These are phyloP conservation scores for Orchestia grillus DNA, from an alignment of 1,140 invertebrate genomes.

Conservation along the genomic window DNA sequence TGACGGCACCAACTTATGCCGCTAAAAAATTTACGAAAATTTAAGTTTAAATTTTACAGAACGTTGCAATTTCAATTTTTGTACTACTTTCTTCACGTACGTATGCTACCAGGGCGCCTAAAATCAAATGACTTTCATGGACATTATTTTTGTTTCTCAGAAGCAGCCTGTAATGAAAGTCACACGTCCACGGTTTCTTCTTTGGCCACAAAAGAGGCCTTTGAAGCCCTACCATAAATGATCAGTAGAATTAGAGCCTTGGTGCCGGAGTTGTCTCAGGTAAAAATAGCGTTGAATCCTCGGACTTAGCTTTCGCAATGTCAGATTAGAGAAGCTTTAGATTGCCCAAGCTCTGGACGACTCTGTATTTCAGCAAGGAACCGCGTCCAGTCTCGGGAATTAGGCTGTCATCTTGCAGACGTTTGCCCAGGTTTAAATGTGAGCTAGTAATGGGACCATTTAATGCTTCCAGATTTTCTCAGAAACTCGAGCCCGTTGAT, in stretches of 20 bases:
- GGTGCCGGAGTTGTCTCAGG: background rate
- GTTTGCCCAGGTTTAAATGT: constrained; percentile 23
- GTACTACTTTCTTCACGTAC: too few species aligned
- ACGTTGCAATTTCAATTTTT: too few species aligned
- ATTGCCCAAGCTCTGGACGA: background rate
- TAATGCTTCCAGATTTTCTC: background rate
- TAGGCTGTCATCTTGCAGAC: constrained; percentile 4
- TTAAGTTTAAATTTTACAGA: too few species aligned
- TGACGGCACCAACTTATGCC: too few species aligned
- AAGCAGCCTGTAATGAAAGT: too few species aligned
- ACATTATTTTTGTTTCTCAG: too few species aligned
- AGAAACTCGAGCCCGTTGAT: background rate
- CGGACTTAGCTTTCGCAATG: background rate
- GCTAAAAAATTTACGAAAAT: too few species aligned
- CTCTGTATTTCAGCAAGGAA: constrained; percentile 25
- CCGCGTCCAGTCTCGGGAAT: background rate
- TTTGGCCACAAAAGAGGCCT: background rate
- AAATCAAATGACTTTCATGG: too few species aligned
- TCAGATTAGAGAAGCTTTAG: constrained; percentile 34
- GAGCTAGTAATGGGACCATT: constrained; percentile 48
- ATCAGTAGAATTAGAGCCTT: background rate
- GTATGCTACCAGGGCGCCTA: too few species aligned
- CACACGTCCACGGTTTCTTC: background rate
- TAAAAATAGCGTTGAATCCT: background rate
- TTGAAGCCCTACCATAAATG: background rate